These are phyloP conservation scores for Phortica magna DNA, from an alignment of 2,888 invertebrate genomes.

Conservation along the genomic window DNA sequence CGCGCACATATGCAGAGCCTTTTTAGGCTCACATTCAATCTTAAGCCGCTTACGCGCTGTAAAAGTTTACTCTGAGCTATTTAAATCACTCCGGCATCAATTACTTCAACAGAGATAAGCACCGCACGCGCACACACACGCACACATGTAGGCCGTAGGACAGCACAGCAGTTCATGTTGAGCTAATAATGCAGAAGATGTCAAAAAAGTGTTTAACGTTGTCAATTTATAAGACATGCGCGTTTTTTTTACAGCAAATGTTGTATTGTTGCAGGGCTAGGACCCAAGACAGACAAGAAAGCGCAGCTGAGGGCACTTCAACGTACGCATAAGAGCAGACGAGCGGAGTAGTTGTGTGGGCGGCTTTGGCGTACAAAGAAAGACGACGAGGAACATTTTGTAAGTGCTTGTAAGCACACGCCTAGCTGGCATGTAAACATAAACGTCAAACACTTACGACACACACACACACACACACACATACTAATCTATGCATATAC, in stretches of 20 bases:
- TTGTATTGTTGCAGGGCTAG: too few species aligned
- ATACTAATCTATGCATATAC: constrained; percentile 25
- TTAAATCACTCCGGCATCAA: constrained; percentile 60
- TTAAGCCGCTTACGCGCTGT: constrained; percentile 67
- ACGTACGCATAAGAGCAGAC: too few species aligned
- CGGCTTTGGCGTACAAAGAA: constrained; percentile 29
- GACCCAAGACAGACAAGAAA: too few species aligned
- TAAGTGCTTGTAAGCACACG: constrained; percentile 54
- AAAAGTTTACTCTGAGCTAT: constrained; percentile 73
- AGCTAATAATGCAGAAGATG: constrained; percentile 73
- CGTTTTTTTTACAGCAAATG: constrained; percentile 63
- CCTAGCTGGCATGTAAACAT: constrained; percentile 63
- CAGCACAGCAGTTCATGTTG: constrained; percentile 43
- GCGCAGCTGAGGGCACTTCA: too few species aligned
- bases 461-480: constrained; percentile 49
- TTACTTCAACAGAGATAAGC: constrained; percentile 40
- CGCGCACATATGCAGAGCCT: too few species aligned
- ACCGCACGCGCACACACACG: too few species aligned
- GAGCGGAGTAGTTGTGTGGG: too few species aligned
- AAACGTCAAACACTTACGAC: constrained; percentile 54
- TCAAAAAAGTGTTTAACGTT: constrained; percentile 73
- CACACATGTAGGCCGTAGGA: too few species aligned
- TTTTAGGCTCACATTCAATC: background rate
- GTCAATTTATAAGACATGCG: constrained; percentile 72
- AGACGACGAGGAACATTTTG: constrained; percentile 38